These are phyloP conservation scores for Eulemur albifrons DNA, from an alignment of 2,797 vertebrate species.

Conservation along the genomic window DNA sequence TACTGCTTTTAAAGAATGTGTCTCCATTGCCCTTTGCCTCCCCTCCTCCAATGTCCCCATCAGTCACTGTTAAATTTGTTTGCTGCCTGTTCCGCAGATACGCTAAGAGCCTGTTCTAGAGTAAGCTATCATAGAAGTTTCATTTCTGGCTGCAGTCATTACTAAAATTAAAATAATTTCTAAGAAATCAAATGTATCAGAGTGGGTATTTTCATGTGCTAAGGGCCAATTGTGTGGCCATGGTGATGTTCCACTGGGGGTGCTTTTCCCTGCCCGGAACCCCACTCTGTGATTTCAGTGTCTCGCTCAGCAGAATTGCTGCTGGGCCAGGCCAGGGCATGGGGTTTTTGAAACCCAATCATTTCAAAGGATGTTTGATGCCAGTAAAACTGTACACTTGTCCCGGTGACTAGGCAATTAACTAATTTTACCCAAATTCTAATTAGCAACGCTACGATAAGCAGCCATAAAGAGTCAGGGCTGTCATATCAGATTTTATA, in stretches of 20 bases:
- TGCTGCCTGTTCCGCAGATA: neutral
- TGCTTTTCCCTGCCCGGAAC: neutral
- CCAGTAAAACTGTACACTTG: conserved; percentile 68
- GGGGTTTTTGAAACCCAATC: conserved; percentile 26
- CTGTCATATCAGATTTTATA: neutral
- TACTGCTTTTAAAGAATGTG: neutral
- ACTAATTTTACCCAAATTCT: neutral
- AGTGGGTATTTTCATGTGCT: conserved; percentile 32
- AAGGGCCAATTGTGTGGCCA: conserved; percentile 51
- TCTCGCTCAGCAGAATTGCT: neutral
- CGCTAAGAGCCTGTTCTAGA: neutral
- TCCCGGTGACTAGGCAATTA: conserved; percentile 32
- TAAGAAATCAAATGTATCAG: conserved; percentile 31
- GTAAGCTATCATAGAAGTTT: neutral
- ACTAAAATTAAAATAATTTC: neutral
- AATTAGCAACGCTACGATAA: neutral
- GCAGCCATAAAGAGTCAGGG: neutral
- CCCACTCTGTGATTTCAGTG: neutral
- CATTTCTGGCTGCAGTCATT: neutral
- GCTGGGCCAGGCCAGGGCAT: neutral
- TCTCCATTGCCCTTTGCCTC: neutral
- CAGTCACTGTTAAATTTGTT: neutral
- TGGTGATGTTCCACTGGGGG: conserved; percentile 6
- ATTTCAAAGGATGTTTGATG: conserved; percentile 47
- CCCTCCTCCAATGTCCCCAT: neutral